Conservation (phyloP, 2,888 invertebrate genomes). For the Ectemnius lituratus region DNA sequence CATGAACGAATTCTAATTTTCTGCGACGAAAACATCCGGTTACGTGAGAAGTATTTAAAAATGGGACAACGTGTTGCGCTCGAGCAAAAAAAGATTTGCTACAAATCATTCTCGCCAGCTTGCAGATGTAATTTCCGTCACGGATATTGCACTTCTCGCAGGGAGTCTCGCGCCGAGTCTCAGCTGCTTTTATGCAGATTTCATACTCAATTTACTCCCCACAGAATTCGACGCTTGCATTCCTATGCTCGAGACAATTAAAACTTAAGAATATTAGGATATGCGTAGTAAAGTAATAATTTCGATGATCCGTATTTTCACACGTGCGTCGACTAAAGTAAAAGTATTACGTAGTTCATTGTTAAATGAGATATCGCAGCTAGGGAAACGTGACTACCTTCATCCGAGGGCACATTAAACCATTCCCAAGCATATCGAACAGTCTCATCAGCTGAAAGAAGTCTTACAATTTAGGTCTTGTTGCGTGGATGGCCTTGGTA, state of each 20-base stretch:
- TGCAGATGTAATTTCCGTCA: conserved; percentile 60
- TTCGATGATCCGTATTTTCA: no score
- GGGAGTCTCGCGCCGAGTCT: conserved; percentile 17
- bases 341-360: not conserved
- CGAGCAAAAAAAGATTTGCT: conserved; percentile 20
- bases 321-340: no score
- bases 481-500: conserved; percentile 66
- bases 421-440: conserved; percentile 28
- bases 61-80: not conserved
- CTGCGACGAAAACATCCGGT: no score
- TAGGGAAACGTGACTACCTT: conserved; percentile 24
- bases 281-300: no score
- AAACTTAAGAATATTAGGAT: not conserved
- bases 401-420: conserved; percentile 17
- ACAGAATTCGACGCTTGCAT: conserved; percentile 4
- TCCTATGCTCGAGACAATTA: not conserved
- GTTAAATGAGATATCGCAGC: not conserved
- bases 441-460: conserved; percentile 56
- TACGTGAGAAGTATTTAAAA: no score
- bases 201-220: conserved; percentile 43
- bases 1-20: no score
- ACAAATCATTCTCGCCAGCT: conserved; percentile 33
- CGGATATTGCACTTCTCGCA: conserved; percentile 58
- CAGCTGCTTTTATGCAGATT: conserved; percentile 33
- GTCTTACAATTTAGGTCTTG: conserved; percentile 68